Evolutionary conservation across 2,888 invertebrate species (phyloP), one percentile per base, ranked within the genome.

Genomic region (Drosophila nigricruria): DNA sequence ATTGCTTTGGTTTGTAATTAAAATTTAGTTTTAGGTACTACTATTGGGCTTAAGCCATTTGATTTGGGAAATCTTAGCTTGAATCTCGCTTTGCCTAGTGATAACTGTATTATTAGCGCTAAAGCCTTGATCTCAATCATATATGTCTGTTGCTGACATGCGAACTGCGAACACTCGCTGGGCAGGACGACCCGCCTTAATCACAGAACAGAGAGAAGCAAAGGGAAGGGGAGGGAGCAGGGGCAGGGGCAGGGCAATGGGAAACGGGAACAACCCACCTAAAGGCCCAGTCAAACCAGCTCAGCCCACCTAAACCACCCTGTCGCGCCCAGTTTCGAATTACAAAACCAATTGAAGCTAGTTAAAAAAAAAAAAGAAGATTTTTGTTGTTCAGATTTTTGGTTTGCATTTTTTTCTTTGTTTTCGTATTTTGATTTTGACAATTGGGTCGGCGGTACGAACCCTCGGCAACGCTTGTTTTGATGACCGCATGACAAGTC

Each of bases 401-500:
- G 40, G 38, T 30, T 45, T 36, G 25, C 18, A 62, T 45, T 59
- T 52, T 18, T 47, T 20, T 25, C 58, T 38, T 12, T 52, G 25
- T 40, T 49, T 65, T 50, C 34, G 30, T 62, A 65, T 71, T 62
- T 60, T 77, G 77, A 70, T 77, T 70, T 64, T 47, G 60, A 70
- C 69, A 78, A 73, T 76, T 72, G 79, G 69, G 47, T 27, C 27
- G 32, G 32, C 34, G 66, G n/a, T n/a, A n/a, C 56, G 71, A 57
- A 53, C 58, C 71, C 65, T 58, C 25, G 32, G 20, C 32, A 34
- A 38, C 20, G 45, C 47, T 61, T 85, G 85, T 85, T 84, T 56
- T 85, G 85, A 84, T 68, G 82, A 64, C 64, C 77, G 75, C 73
- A 79, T 84, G 85, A 85, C 85, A 84, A 85, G 81, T 82, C 85